phyloP scores from a whole-genome alignment of 2,113 vertebrate genomes.

The Sinocyclocheilus rhinocerous region DNA sequence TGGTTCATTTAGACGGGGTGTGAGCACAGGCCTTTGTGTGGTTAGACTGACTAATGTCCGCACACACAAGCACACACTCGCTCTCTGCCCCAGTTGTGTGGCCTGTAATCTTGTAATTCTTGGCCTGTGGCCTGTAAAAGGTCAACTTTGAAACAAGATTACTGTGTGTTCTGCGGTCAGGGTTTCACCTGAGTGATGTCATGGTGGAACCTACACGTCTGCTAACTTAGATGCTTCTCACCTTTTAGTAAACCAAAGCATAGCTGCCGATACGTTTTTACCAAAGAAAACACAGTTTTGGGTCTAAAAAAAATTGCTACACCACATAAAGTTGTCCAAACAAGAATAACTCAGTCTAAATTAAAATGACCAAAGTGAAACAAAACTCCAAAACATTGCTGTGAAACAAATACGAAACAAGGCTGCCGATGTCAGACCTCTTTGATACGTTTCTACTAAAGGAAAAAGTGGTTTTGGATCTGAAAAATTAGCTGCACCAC shows the following conservation, averaged over 20 bases:
- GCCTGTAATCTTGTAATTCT: slow-evolving; percentile 34
- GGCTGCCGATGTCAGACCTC: not conserved
- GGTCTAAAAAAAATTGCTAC: not conserved
- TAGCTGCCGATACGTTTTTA: not conserved
- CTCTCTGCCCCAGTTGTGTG: slow-evolving; percentile 31
- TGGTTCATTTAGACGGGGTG: slow-evolving; percentile 18
- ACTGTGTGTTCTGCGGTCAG: slow-evolving; percentile 2
- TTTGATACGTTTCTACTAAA: not conserved
- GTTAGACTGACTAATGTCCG: slow-evolving; percentile 16
- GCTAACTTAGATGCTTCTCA: slow-evolving; percentile 7
- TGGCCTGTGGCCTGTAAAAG: slow-evolving; percentile 29
- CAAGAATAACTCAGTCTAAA: not conserved
- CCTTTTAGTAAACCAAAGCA: not conserved
- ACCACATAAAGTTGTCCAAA: not conserved
- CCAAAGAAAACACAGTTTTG: not conserved
- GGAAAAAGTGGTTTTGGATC: not conserved
- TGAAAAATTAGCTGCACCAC: not conserved
- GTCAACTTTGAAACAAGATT: slow-evolving; percentile 27
- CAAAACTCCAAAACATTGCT: not conserved
- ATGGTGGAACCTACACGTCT: not conserved
- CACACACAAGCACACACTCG: slow-evolving; percentile 16
- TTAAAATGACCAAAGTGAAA: not conserved
- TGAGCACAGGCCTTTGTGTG: slow-evolving; percentile 12
- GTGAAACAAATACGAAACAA: not conserved
- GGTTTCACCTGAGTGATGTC: slow-evolving; percentile 31